These are phyloP conservation scores for Meloidogyne chitwoodi DNA, from an alignment of 1,140 invertebrate genomes.

Conservation along the genomic window DNA sequence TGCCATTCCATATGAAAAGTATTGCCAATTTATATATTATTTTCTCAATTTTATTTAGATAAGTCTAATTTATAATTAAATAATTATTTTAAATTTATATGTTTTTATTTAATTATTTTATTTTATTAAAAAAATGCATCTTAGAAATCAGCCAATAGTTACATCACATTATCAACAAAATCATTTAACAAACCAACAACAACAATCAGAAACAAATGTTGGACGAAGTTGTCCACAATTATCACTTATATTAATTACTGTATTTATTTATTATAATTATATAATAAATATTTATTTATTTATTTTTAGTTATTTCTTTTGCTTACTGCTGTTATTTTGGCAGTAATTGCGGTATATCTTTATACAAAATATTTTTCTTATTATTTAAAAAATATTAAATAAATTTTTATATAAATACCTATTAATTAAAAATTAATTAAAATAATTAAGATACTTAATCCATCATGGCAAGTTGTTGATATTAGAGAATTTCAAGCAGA, in stretches of 20 bases:
- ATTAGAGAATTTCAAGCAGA: slow-evolving; percentile 54
- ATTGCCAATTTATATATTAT: background rate
- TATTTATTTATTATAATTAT: background rate
- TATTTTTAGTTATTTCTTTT: slow-evolving; percentile 41
- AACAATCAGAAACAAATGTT: background rate
- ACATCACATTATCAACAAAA: slow-evolving; percentile 8
- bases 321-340: slow-evolving; percentile 45
- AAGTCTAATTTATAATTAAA: background rate
- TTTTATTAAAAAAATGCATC: background rate
- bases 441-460: slow-evolving; percentile 24
- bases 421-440: no score
- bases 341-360: slow-evolving; percentile 37
- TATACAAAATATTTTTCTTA: no score
- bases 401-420: no score
- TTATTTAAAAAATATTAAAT: no score
- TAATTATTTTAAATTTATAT: background rate
- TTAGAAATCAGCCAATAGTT: background rate
- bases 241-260: slow-evolving; percentile 20
- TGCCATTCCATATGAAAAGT: background rate
- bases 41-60: background rate
- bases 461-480: slow-evolving; percentile 58
- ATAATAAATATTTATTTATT: background rate
- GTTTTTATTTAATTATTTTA: background rate
- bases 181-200: background rate
- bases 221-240: slow-evolving; percentile 25